These are phyloP conservation scores for Drosophila algonquin DNA, from an alignment of 2,888 invertebrate genomes.

Conservation along the genomic window DNA sequence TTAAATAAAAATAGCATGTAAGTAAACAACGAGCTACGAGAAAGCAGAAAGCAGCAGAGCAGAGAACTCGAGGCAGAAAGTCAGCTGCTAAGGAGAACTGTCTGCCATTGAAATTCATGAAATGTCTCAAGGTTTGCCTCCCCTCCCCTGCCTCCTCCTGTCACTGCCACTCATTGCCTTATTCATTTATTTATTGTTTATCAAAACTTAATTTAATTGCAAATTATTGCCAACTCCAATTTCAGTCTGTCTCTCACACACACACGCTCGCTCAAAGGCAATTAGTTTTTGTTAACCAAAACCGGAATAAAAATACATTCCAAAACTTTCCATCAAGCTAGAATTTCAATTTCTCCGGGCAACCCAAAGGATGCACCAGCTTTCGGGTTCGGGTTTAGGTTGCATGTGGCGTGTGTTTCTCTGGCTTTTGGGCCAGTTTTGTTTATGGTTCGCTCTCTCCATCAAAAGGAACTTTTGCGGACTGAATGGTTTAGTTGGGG, in stretches of 20 bases:
- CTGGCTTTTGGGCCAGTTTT: neutral
- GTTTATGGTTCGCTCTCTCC: slow-evolving; percentile 1
- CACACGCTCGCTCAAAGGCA: slow-evolving; percentile 32
- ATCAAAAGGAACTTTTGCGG: neutral
- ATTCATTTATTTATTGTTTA: slow-evolving; percentile 56
- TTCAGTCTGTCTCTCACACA: neutral
- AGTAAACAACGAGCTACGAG: slow-evolving; percentile 47
- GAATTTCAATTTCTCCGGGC: slow-evolving; percentile 34
- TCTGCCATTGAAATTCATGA: slow-evolving; percentile 61
- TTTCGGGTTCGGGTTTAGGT: neutral
- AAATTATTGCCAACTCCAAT: slow-evolving; percentile 40
- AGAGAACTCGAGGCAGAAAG: slow-evolving; percentile 1
- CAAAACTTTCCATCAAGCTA: slow-evolving; percentile 11
- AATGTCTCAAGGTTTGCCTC: slow-evolving; percentile 11
- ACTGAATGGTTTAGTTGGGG: neutral
- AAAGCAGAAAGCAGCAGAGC: neutral
- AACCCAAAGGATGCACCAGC: slow-evolving; percentile 4
- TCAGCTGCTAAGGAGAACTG: slow-evolving; percentile 1
- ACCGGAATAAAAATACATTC: neutral
- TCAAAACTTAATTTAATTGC: slow-evolving; percentile 63
- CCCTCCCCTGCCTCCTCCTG: too few relatives aligned
- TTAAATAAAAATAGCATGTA: slow-evolving; percentile 53
- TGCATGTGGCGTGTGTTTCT: neutral
- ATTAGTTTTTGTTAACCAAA: slow-evolving; percentile 25
- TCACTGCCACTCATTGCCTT: neutral